These are phyloP conservation scores for Nowickia ferox DNA, from an alignment of 2,888 invertebrate species.

Conservation along the genomic window DNA sequence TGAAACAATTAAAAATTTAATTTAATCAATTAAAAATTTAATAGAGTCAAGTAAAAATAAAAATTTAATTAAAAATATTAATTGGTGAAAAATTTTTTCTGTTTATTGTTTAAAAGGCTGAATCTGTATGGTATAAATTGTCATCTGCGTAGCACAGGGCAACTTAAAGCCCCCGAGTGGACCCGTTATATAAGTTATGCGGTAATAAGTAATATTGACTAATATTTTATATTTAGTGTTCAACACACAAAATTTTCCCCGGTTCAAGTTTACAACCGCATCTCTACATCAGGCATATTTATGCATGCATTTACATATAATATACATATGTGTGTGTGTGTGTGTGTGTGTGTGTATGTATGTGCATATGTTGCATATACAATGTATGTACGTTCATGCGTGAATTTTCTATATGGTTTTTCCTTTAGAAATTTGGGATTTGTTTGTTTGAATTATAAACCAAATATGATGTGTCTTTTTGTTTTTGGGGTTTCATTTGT, in stretches of 20 bases:
- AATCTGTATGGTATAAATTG: no score
- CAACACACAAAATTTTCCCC: not conserved
- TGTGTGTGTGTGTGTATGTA: not conserved
- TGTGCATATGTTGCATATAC: not conserved
- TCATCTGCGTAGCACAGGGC: no score
- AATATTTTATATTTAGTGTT: not conserved
- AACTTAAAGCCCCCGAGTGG: no score
- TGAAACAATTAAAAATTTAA: no score
- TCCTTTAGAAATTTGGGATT: conserved; percentile 34
- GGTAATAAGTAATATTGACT: not conserved
- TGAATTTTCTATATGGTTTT: conserved; percentile 43
- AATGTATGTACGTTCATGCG: not conserved
- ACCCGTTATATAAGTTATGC: no score
- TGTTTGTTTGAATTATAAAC: conserved; percentile 47
- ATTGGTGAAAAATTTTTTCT: no score
- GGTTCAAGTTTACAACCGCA: conserved; percentile 27
- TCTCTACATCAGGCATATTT: not conserved
- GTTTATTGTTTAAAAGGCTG: no score
- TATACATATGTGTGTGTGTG: not conserved
- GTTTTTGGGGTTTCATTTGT: not conserved
- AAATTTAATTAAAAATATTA: no score
- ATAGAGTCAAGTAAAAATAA: no score
- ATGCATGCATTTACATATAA: not conserved
- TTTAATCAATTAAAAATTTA: no score
- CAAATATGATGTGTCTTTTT: conserved; percentile 11